Conservation (phyloP, 1,140 invertebrate genomes). For the Drosophila ohnishii region DNA sequence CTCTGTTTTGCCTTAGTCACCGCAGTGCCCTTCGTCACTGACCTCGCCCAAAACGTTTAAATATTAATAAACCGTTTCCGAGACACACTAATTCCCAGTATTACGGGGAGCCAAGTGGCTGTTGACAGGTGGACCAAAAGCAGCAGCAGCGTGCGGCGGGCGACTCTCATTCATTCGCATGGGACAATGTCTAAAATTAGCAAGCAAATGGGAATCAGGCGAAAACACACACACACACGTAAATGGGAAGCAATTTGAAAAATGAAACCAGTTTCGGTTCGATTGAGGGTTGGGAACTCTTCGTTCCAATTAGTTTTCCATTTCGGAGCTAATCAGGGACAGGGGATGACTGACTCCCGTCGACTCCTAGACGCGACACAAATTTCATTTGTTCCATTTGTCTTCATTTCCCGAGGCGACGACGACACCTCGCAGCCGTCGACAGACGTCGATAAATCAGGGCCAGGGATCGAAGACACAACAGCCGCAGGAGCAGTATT, state of each 20-base stretch:
- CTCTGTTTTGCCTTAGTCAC: slow-evolving; percentile 19
- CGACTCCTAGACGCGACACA: slow-evolving; percentile 51
- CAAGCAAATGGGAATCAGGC: slow-evolving; percentile 37
- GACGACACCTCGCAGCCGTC: slow-evolving; percentile 23
- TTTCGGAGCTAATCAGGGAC: slow-evolving; percentile 49
- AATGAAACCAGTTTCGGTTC: slow-evolving; percentile 53
- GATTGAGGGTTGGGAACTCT: slow-evolving; percentile 13
- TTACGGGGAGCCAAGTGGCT: slow-evolving; percentile 31
- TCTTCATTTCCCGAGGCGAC: slow-evolving; percentile 51
- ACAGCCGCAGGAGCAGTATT: slow-evolving; percentile 32
- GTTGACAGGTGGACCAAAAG: slow-evolving; percentile 29
- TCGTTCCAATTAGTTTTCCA: slow-evolving; percentile 66
- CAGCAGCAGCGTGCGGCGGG: slow-evolving; percentile 11
- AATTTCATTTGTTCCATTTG: slow-evolving; percentile 57
- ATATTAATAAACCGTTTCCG: slow-evolving; percentile 32
- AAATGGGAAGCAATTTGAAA: slow-evolving; percentile 25
- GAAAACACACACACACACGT: slow-evolving; percentile 6
- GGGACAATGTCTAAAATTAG: slow-evolving; percentile 74
- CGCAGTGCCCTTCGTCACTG: slow-evolving; percentile 45
- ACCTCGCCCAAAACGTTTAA: slow-evolving; percentile 60
- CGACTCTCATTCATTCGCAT: slow-evolving; percentile 43
- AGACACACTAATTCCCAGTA: slow-evolving; percentile 37
- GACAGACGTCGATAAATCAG: slow-evolving; percentile 69
- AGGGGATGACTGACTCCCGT: slow-evolving; percentile 7
- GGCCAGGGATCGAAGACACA: slow-evolving; percentile 38